phyloP scores from a whole-genome alignment of 2,797 vertebrate species.

The Lerista edwardsae region DNA sequence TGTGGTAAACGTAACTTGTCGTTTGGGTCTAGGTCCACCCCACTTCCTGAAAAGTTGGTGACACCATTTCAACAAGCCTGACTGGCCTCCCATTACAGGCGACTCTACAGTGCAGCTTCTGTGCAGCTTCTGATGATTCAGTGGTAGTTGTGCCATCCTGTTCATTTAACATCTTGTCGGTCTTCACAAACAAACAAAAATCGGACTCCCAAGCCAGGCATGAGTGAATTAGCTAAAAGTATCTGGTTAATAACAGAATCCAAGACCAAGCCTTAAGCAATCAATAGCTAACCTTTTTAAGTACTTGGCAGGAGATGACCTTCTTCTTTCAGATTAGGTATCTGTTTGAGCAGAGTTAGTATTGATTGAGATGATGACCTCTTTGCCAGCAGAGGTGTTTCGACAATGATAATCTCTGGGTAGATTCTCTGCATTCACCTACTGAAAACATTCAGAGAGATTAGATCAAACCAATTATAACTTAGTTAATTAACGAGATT shows the following conservation, averaged over 20 bases:
- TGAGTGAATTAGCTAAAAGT: conserved; percentile 62
- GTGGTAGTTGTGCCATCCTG: neutral
- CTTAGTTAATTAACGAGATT: conserved; percentile 66
- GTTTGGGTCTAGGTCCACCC: no score
- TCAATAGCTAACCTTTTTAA: conserved; percentile 69
- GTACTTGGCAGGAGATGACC: conserved; percentile 70
- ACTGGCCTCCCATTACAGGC: neutral
- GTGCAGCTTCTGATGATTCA: neutral
- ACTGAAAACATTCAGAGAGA: conserved; percentile 64
- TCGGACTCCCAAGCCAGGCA: conserved; percentile 45
- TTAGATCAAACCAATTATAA: conserved; percentile 62
- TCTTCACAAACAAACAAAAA: conserved; percentile 13
- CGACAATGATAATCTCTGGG: conserved; percentile 66
- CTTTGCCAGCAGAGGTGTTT: conserved; percentile 47
- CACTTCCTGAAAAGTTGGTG: neutral
- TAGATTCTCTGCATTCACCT: conserved; percentile 20
- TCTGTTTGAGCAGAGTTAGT: conserved; percentile 67
- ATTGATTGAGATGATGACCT: conserved; percentile 74
- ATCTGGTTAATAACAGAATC: conserved; percentile 60
- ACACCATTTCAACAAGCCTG: neutral
- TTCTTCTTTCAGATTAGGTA: conserved; percentile 73
- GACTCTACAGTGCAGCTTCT: neutral
- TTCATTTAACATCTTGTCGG: conserved; percentile 24
- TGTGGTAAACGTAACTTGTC: no score
- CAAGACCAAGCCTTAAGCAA: conserved; percentile 65